phyloP scores from a whole-genome alignment of 2,797 vertebrate genomes.

The Chaetodon trifasciatus region DNA sequence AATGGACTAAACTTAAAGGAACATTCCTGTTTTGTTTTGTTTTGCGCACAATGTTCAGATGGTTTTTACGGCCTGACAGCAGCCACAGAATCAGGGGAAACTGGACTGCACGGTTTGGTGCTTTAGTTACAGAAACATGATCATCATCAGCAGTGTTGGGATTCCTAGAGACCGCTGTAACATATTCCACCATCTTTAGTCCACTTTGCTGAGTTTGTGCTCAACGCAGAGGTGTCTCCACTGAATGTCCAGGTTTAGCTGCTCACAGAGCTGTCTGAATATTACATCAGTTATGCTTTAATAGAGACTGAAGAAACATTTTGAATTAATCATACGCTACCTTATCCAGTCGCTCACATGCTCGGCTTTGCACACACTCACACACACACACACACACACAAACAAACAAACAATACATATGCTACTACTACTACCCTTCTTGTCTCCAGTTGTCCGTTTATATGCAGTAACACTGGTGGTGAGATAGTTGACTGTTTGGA shows the following conservation, averaged over 20 bases:
- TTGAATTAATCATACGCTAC: slow-evolving; percentile 27
- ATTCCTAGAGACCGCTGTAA: slow-evolving; percentile 25
- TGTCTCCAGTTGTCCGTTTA: slow-evolving; percentile 51
- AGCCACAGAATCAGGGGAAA: slow-evolving; percentile 42
- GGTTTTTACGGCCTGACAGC: slow-evolving; percentile 42
- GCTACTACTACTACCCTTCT: slow-evolving; percentile 6
- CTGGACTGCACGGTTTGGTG: slow-evolving; percentile 39
- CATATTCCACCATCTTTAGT: slow-evolving; percentile 29
- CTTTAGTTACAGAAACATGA: slow-evolving; percentile 30
- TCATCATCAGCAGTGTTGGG: slow-evolving; percentile 32
- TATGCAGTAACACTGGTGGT: slow-evolving; percentile 54
- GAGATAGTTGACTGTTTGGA: slow-evolving; percentile 31
- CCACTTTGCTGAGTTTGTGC: slow-evolving; percentile 17
- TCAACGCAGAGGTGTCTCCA: slow-evolving; percentile 12
- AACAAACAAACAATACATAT: slow-evolving; percentile 23
- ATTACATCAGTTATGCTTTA: slow-evolving; percentile 39
- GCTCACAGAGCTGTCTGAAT: slow-evolving; percentile 29
- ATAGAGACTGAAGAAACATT: slow-evolving; percentile 34
- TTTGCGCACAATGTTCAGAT: slow-evolving; percentile 58
- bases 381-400: slow-evolving; percentile 19
- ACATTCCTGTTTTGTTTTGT: slow-evolving; percentile 54
- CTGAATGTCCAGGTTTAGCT: slow-evolving; percentile 23
- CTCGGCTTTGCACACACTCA: slow-evolving; percentile 14
- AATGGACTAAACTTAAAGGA: slow-evolving; percentile 47
- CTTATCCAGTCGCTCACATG: slow-evolving; percentile 43